Base-by-base conservation (phyloP, 2,113 vertebrate species). In the Myocastor coypus region DNA sequence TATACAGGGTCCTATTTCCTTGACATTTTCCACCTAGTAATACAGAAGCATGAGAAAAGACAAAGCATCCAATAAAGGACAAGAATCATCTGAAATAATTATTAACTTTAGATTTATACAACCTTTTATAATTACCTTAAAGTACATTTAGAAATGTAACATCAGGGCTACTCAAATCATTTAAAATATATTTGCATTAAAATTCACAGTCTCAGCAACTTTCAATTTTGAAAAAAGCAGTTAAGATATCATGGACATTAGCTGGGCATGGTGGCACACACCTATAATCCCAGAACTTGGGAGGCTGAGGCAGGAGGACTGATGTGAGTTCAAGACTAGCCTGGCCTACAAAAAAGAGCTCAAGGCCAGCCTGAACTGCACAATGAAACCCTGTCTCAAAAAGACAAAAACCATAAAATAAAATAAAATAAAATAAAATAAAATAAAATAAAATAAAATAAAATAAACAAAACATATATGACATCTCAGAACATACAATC, bases 101-200 rank as follows among this genome's bases (percentile, higher is more conserved):
- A 50, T 69, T 71, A 71, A 94, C 82, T 87, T 95, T 89, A 88
- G 81, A 89, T 82, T 81, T 91, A 85, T 3, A 64, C 19, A 87
- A 91, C 46, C 34, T 69, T 86, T 26, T 89, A 9, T 20, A 87
- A 78, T 63, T 37, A 94, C 30, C 78, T 88, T 57, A 87, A 93
- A 83, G 3, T 83, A 40, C 7, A 89, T 73, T 14, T 69, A 77
- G 10, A 77, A 61, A 89, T 40, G 77, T 83, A 92, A 85, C 68
- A 40, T 68, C 30, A 89, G 42, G 30, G 57, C 81, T 92, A 81
- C 10, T 57, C n/a, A 86, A 95, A 40, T 92, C 55, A 69, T 86
- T 73, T 57, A n/a, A 71, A 71, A n/a, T 37, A 14, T 34, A n/a
- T 69, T 17, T 37, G 32, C 66, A 69, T 69, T 69, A 71, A 17